phyloP scores from a whole-genome alignment of 2,797 vertebrate genomes.

The Perodicticus potto region DNA sequence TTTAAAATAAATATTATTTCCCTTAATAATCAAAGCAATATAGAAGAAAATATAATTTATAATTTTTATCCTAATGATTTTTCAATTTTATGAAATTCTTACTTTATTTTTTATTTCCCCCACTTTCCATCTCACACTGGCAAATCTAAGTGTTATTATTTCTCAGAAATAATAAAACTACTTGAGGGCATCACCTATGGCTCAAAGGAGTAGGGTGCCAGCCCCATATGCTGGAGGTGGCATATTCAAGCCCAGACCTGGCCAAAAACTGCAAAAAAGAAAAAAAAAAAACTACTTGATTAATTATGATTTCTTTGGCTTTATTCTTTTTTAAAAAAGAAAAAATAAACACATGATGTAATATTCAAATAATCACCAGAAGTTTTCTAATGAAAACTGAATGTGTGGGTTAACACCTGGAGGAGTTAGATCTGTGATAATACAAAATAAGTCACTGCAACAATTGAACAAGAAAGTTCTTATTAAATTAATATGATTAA shows the following conservation, averaged over 20 bases:
- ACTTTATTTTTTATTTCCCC: background rate
- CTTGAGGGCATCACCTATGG: background rate
- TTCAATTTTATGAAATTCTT: background rate
- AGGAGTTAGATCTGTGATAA: background rate
- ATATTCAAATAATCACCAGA: background rate
- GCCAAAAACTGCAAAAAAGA: no score
- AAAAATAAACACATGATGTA: background rate
- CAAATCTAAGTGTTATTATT: background rate
- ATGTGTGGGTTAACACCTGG: background rate
- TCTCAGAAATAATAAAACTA: background rate
- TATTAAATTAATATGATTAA: background rate
- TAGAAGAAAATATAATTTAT: background rate
- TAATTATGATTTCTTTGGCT: background rate
- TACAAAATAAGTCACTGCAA: background rate
- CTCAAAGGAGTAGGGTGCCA: no score
- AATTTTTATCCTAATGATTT: background rate
- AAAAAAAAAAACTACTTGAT: background rate
- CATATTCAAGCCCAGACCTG: no score
- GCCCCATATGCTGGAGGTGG: no score
- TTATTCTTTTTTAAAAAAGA: background rate
- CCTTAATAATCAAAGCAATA: background rate
- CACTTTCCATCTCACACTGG: background rate
- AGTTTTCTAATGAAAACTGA: background rate
- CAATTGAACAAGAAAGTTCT: background rate
- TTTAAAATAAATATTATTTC: background rate